Evolutionary conservation across 2,113 vertebrate genomes (phyloP).

Genomic region (Thomomys bottae): DNA sequence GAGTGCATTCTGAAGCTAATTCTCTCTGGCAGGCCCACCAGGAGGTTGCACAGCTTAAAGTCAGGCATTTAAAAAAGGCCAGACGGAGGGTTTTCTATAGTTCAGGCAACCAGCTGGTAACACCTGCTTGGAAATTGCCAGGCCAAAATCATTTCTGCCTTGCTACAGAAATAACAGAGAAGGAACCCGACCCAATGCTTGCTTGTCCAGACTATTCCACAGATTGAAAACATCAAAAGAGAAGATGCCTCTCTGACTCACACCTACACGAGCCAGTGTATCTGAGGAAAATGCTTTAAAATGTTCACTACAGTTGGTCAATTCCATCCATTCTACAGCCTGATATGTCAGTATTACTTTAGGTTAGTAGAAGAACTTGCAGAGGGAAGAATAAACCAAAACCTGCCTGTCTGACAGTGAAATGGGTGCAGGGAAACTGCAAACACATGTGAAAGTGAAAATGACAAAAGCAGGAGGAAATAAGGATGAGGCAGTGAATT

Average conservation of each 20-base stretch:
- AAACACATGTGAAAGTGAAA: no score
- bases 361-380: no score
- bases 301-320: not conserved
- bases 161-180: not conserved
- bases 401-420: no score
- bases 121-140: constrained; percentile 49
- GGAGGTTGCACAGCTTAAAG: constrained; percentile 12
- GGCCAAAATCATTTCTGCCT: constrained; percentile 32
- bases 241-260: not conserved
- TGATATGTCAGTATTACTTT: not conserved
- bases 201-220: not conserved
- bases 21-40: constrained; percentile 20
- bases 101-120: constrained; percentile 50
- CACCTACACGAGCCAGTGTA: not conserved
- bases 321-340: not conserved
- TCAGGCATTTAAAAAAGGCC: constrained; percentile 42
- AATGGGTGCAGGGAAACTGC: no score
- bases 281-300: not conserved
- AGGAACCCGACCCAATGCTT: not conserved
- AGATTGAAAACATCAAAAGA: not conserved
- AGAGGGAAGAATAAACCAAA: no score
- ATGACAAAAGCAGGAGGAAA: no score
- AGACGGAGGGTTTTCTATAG: constrained; percentile 46
- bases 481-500: no score
- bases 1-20: constrained; percentile 50